Base-by-base conservation (phyloP, 1,140 invertebrate genomes). In the Pseudomyrmex dendroicus region DNA sequence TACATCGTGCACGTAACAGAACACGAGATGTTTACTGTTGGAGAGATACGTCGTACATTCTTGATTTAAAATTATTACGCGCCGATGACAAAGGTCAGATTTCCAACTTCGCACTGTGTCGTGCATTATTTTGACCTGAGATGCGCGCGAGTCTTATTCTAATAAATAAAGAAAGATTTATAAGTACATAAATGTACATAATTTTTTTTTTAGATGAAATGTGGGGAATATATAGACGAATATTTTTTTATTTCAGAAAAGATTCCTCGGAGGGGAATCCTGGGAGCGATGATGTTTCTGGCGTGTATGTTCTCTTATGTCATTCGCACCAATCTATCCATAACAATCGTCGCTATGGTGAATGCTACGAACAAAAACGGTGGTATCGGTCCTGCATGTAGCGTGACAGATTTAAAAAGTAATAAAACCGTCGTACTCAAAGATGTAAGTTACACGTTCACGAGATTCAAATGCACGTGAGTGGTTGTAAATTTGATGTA, bases 261-360 rank as follows among this genome's bases (percentile, higher is more conserved):
- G 56, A 85, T 94, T 80, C 94, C 94, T 17, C 90, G 91, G 0
- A 92, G 96, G 84, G 95, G 95, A 56, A 94, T 96, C 82, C 90
- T 97, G 48, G 96, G 95, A n/a, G 91, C 96, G 2, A 96, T 97
- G 95, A 93, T 97, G 88, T 97, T 97, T 84, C 94, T 96, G 48
- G 96, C 96, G 50, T 96, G 96, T 78, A 96, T 97, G 94, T 95
- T 97, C 63, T 95, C 95, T 7, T 97, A 97, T 90, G 96, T 97
- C 92, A 95, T 97, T 73, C 94, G 96, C 70, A 96, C 96, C 15
- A 97, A 97, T 93, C 95, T 97, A 89, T 97, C 96, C 10, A 95
- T 97, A 63, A 96, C 95, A 70, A 95, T 97, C 50, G 96, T 97
- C 10, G 96, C 96, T 1, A 97, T 97, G 97, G 96, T 96, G 0